phyloP scores from a whole-genome alignment of 1,140 invertebrate species.

The Cecropterus lyciades region DNA sequence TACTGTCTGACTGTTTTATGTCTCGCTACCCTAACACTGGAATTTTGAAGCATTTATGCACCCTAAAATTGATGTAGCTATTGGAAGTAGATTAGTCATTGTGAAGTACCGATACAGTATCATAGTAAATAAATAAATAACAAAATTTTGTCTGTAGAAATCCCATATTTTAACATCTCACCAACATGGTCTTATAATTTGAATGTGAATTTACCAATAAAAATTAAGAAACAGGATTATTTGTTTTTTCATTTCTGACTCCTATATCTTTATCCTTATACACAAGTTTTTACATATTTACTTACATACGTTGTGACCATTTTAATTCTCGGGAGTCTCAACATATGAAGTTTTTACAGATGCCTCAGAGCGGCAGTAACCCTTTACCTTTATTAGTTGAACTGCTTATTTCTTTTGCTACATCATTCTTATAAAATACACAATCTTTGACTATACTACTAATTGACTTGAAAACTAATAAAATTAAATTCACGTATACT shows the following conservation, averaged over 20 bases:
- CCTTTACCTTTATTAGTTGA: too few species aligned
- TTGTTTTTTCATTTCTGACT: conserved; percentile 41
- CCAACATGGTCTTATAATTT: conserved; percentile 79
- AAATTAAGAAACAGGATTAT: conserved; percentile 70
- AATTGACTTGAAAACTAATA: too few species aligned
- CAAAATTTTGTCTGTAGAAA: conserved; percentile 80
- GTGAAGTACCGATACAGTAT: conserved; percentile 78
- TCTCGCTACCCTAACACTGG: conserved; percentile 59
- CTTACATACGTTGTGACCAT: neutral
- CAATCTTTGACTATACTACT: too few species aligned
- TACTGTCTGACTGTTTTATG: conserved; percentile 67
- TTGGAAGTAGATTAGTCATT: conserved; percentile 75
- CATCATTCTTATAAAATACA: too few species aligned
- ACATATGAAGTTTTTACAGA: too few species aligned
- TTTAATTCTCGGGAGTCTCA: too few species aligned
- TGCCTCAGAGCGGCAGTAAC: too few species aligned
- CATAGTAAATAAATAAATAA: conserved; percentile 66
- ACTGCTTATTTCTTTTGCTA: too few species aligned
- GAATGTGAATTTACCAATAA: conserved; percentile 84
- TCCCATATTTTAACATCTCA: conserved; percentile 78
- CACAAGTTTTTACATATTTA: neutral
- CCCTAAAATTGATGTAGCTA: conserved; percentile 76
- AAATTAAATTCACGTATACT: too few species aligned
- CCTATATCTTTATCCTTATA: neutral
- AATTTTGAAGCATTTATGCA: conserved; percentile 81